A percentile compares a stretch with the other conserved stretches of the same genome.
phyloP scores from a whole-genome alignment of 2,113 vertebrate species.

The Candoia aspera region DNA sequence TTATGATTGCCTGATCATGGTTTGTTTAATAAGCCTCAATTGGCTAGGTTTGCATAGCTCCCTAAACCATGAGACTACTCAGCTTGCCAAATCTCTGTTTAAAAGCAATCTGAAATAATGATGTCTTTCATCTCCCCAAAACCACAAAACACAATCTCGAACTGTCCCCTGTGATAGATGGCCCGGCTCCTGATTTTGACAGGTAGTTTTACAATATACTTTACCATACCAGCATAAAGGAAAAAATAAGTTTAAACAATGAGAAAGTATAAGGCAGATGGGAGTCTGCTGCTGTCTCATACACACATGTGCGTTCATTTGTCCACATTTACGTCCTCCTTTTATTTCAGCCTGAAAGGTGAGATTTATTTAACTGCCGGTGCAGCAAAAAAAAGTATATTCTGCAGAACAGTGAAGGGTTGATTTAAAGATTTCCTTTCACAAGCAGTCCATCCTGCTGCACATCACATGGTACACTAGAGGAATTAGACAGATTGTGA shows the following conservation, averaged over 20 bases:
- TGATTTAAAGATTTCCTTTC: conserved; percentile 31
- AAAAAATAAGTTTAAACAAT: conserved; percentile 11
- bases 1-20: not conserved
- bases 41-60: not conserved
- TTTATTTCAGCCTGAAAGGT: not conserved
- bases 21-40: not conserved
- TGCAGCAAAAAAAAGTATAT: not conserved
- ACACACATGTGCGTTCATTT: not conserved
- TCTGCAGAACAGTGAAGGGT: conserved; percentile 8
- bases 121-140: not conserved
- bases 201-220: conserved; percentile 9
- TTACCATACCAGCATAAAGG: conserved; percentile 4
- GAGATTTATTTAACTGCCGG: conserved; percentile 13
- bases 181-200: not conserved
- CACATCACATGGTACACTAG: not conserved
- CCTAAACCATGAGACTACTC: not conserved
- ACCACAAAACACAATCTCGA: not conserved
- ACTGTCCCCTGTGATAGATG: conserved; percentile 3
- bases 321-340: not conserved
- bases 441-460: not conserved
- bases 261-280: not conserved
- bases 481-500: conserved; percentile 14
- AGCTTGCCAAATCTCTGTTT: not conserved
- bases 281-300: not conserved
- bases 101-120: conserved; percentile 2